Conservation (phyloP, 2,888 invertebrate species). For the Synergus itoensis region DNA sequence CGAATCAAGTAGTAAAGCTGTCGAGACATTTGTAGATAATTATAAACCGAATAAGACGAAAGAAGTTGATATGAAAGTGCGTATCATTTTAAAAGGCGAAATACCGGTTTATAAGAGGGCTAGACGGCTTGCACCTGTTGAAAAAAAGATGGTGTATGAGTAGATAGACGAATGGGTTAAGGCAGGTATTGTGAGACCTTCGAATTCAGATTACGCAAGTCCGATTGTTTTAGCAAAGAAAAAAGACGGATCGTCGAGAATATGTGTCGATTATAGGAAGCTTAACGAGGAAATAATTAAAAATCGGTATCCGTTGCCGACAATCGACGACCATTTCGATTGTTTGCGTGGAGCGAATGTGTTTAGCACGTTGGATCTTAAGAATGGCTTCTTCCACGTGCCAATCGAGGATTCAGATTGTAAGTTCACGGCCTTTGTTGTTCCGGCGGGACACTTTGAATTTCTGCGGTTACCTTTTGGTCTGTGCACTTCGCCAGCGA, state of each 20-base stretch:
- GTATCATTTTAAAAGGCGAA: conserved; percentile 63
- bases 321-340: conserved; percentile 53
- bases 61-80: too few species aligned
- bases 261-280: conserved; percentile 68
- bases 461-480: conserved; percentile 42
- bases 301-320: conserved; percentile 55
- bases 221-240: conserved; percentile 61
- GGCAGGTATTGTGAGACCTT: conserved; percentile 61
- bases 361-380: conserved; percentile 57
- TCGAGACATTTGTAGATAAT: too few species aligned
- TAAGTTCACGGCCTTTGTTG: conserved; percentile 47
- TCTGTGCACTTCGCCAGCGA: too few species aligned
- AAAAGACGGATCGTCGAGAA: conserved; percentile 55
- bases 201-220: conserved; percentile 66
- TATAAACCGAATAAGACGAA: too few species aligned
- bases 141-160: conserved; percentile 59
- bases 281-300: conserved; percentile 68
- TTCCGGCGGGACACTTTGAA: conserved; percentile 49
- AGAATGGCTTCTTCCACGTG: conserved; percentile 43
- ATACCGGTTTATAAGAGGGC: conserved; percentile 60
- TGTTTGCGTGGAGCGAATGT: conserved; percentile 42
- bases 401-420: conserved; percentile 39
- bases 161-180: conserved; percentile 66
- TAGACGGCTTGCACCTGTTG: conserved; percentile 55
- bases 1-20: too few species aligned